Evolutionary conservation across 2,797 vertebrate genomes (phyloP).

Genomic region (Sparus aurata): DNA sequence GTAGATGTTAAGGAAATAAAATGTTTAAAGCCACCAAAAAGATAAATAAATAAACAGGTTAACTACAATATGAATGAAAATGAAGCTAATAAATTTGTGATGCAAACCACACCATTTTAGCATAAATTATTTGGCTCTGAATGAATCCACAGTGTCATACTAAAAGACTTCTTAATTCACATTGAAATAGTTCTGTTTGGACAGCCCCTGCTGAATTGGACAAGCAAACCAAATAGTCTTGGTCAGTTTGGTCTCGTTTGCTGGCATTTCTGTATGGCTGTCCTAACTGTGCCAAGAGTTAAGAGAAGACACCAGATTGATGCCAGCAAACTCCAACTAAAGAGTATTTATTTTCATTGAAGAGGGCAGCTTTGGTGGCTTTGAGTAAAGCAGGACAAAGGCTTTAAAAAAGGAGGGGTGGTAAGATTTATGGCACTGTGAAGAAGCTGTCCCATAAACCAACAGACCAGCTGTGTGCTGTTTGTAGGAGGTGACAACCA

Average conservation of each 20-base stretch:
- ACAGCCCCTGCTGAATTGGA: slow-evolving; percentile 58
- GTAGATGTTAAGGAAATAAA: background rate
- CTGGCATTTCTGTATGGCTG: slow-evolving; percentile 36
- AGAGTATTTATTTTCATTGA: slow-evolving; percentile 74
- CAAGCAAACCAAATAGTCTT: slow-evolving; percentile 35
- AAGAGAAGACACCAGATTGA: slow-evolving; percentile 54
- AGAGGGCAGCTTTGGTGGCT: slow-evolving; percentile 73
- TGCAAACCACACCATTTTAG: background rate
- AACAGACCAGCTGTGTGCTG: slow-evolving; percentile 80
- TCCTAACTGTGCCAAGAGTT: slow-evolving; percentile 43
- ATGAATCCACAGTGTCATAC: slow-evolving; percentile 30
- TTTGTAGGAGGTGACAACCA: slow-evolving; percentile 73
- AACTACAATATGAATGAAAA: background rate
- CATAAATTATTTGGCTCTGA: slow-evolving; percentile 28
- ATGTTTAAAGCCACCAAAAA: background rate
- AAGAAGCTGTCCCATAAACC: slow-evolving; percentile 81
- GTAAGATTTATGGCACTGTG: slow-evolving; percentile 72
- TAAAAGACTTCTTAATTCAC: slow-evolving; percentile 55
- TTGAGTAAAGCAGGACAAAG: slow-evolving; percentile 76
- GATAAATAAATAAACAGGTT: background rate
- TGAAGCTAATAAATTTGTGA: slow-evolving; percentile 4
- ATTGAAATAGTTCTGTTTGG: slow-evolving; percentile 60
- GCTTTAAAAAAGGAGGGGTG: slow-evolving; percentile 68
- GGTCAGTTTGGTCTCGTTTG: slow-evolving; percentile 32
- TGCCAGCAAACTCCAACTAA: slow-evolving; percentile 61